These are phyloP conservation scores for Allolobophora icterica DNA, from an alignment of 2,888 invertebrate species.

Conservation along the genomic window DNA sequence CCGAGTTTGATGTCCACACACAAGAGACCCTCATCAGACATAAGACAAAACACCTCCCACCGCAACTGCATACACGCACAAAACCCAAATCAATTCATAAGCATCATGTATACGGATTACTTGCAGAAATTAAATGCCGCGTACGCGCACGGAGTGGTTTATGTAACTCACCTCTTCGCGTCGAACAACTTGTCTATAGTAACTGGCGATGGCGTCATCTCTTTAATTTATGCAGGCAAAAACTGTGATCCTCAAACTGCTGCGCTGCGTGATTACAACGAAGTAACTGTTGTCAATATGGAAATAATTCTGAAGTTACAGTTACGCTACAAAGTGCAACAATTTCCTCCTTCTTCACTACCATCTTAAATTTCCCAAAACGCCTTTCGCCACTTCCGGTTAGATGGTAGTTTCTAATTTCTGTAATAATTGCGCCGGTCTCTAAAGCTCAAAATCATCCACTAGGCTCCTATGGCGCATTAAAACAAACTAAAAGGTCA, in stretches of 20 bases:
- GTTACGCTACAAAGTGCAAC: neutral
- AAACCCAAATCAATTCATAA: neutral
- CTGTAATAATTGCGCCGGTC: too few species aligned
- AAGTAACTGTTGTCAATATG: neutral
- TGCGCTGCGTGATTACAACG: neutral
- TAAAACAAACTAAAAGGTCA: too few species aligned
- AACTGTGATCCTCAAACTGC: neutral
- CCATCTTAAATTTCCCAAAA: slow-evolving; percentile 10
- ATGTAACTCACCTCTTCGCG: neutral
- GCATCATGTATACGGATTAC: neutral
- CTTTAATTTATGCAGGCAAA: neutral
- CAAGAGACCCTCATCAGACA: neutral
- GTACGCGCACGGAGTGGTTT: neutral
- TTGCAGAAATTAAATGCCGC: neutral
- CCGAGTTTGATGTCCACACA: too few species aligned
- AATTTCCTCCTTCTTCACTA: neutral
- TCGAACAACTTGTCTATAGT: slow-evolving; percentile 25
- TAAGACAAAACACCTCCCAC: neutral
- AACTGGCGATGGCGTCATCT: neutral
- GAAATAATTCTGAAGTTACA: neutral
- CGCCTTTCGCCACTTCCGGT: neutral
- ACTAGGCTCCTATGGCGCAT: too few species aligned
- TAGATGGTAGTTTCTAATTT: neutral
- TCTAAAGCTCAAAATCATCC: too few species aligned
- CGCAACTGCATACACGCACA: neutral